Percentiles rank a stretch among this genome's conserved stretches.
Evolutionary conservation across 1,140 invertebrate species (phyloP).

Genomic region (Bradysia coprophila): DNA sequence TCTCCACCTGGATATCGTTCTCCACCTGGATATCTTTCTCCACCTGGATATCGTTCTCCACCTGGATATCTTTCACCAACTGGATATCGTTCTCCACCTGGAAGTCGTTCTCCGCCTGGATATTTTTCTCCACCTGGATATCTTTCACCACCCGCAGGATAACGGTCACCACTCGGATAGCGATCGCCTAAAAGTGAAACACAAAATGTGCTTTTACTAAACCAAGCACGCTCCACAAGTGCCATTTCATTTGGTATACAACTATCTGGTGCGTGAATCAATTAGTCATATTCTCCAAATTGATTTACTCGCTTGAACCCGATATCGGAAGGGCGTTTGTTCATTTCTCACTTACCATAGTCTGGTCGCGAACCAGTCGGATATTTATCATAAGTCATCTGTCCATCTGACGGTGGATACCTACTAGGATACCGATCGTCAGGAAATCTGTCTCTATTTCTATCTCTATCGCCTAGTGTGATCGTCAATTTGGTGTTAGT

Average conservation of each 20-base stretch:
- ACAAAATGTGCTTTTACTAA: not conserved
- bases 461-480: conserved; percentile 25
- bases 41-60: conserved; percentile 18
- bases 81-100: conserved; percentile 21
- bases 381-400: conserved; percentile 11
- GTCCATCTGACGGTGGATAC: conserved; percentile 13
- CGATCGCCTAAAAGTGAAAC: conserved; percentile 3
- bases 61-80: conserved; percentile 19
- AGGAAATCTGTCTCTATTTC: conserved; percentile 26
- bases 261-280: not conserved
- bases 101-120: conserved; percentile 22
- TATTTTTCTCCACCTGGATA: conserved; percentile 23
- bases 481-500: conserved; percentile 15
- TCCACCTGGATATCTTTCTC: conserved; percentile 12
- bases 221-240: not conserved
- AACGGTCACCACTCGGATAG: conserved; percentile 14
- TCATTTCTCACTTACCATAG: not conserved
- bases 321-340: too few relatives aligned
- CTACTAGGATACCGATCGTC: conserved; percentile 16
- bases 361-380: conserved; percentile 2
- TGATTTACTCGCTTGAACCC: too few relatives aligned
- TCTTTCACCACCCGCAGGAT: conserved; percentile 17
- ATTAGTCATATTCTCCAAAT: too few relatives aligned
- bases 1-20: conserved; percentile 14
- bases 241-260: not conserved